Evolutionary conservation across 2,888 invertebrate genomes (phyloP).

Genomic region (Ischnus inquisitorius): DNA sequence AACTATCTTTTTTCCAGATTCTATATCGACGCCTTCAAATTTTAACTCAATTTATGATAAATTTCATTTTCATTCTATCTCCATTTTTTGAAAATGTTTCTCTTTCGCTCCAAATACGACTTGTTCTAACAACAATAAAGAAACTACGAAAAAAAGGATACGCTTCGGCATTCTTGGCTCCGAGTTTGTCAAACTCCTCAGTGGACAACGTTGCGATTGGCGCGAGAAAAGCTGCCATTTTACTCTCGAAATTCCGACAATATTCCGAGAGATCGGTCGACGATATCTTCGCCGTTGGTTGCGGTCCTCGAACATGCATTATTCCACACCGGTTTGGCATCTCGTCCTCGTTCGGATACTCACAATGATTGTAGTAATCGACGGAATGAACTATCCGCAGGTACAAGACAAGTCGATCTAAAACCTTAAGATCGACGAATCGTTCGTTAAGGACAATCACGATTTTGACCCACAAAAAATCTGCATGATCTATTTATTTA

Average conservation of each 20-base stretch:
- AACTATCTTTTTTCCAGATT: too few relatives aligned
- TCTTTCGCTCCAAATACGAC: neutral
- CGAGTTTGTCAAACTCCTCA: constrained; percentile 93
- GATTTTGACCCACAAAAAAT: neutral
- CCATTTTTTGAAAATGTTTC: too few relatives aligned
- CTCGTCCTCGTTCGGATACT: constrained; percentile 99
- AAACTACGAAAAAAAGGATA: constrained; percentile 80
- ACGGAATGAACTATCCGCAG: constrained; percentile 98
- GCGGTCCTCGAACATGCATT: constrained; percentile 97
- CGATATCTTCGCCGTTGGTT: constrained; percentile 93
- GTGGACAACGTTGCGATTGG: constrained; percentile 90
- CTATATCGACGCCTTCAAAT: too few relatives aligned
- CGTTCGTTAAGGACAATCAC: neutral
- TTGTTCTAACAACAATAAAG: neutral
- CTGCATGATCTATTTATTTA: neutral
- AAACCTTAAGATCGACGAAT: constrained; percentile 59
- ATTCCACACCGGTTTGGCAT: constrained; percentile 99
- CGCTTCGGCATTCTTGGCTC: constrained; percentile 91
- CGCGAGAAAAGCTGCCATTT: constrained; percentile 95
- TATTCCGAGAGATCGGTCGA: constrained; percentile 92
- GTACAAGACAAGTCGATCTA: constrained; percentile 95
- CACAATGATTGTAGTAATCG: constrained; percentile 99
- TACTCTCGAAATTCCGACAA: constrained; percentile 93
- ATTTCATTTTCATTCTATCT: too few relatives aligned
- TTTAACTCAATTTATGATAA: too few relatives aligned